These are phyloP conservation scores for Actinia equina DNA, from an alignment of 64 coral and sea anemone genomes.

Conservation along the genomic window DNA sequence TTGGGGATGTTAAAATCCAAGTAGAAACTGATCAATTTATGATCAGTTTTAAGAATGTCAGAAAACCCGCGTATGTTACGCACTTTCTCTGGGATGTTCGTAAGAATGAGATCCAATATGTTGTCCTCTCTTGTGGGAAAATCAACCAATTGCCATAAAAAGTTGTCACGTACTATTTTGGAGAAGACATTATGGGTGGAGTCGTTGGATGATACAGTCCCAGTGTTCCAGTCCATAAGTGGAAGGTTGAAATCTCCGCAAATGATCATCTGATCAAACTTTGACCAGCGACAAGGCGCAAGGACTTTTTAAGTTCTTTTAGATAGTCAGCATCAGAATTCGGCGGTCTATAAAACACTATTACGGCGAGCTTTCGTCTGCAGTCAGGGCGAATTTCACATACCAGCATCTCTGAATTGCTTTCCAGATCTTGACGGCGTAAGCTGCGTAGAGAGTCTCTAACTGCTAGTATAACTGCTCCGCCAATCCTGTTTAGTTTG, in stretches of 20 bases:
- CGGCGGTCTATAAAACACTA: background rate
- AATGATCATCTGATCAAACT: slow-evolving; percentile 30
- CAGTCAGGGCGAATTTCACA: background rate
- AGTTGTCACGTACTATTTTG: slow-evolving; percentile 41
- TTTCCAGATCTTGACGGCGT: background rate
- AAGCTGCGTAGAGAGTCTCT: slow-evolving; percentile 5
- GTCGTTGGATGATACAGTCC: slow-evolving; percentile 27
- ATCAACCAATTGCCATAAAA: slow-evolving; percentile 58
- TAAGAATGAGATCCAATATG: slow-evolving; percentile 49
- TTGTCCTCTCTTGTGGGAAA: slow-evolving; percentile 48
- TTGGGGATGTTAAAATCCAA: slow-evolving; percentile 50
- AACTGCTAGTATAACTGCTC: slow-evolving; percentile 34
- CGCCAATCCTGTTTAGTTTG: slow-evolving; percentile 13
- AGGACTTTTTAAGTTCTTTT: background rate
- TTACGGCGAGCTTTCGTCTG: background rate
- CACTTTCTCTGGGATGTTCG: slow-evolving; percentile 55
- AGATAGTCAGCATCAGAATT: background rate
- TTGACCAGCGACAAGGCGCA: slow-evolving; percentile 17
- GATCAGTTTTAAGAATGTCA: slow-evolving; percentile 47
- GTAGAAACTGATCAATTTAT: slow-evolving; percentile 55
- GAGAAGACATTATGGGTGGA: slow-evolving; percentile 34
- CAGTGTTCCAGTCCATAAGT: slow-evolving; percentile 33
- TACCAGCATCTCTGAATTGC: background rate
- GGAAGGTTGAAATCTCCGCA: slow-evolving; percentile 30
- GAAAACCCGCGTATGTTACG: slow-evolving; percentile 38